phyloP scores from a whole-genome alignment of 1,140 invertebrate species.

The Nephila pilipes region DNA sequence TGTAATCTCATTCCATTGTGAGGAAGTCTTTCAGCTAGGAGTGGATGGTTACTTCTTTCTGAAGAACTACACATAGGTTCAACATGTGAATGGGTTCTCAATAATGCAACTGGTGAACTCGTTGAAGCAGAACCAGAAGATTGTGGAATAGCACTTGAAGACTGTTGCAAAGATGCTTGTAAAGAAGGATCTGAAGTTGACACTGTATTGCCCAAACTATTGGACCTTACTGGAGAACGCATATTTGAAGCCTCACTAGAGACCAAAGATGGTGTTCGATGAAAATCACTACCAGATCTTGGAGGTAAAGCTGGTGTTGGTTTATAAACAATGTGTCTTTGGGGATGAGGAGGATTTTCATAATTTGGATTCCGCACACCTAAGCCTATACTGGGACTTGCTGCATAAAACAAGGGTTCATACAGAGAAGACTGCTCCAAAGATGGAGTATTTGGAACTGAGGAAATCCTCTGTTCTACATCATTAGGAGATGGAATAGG shows the following conservation, averaged over 20 bases:
- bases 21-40: constrained; percentile 42
- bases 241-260: background rate
- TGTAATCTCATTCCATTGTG: constrained; percentile 27
- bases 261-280: background rate
- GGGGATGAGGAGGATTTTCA: constrained; percentile 68
- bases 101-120: constrained; percentile 8
- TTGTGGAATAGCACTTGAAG: background rate
- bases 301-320: constrained; percentile 64
- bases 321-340: constrained; percentile 23
- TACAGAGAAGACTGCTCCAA: constrained; percentile 46
- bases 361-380: constrained; percentile 70
- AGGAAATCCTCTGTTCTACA: constrained; percentile 14
- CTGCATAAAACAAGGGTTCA: constrained; percentile 71
- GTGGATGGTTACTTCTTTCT: constrained; percentile 29
- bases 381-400: background rate
- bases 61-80: constrained; percentile 28
- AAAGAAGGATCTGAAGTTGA: constrained; percentile 73
- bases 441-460: constrained; percentile 50
- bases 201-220: constrained; percentile 5
- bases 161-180: background rate
- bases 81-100: constrained; percentile 57
- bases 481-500: background rate
- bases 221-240: background rate
- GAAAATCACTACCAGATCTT: constrained; percentile 29
- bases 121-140: background rate